phyloP scores from a whole-genome alignment of 2,888 invertebrate species.

The Brachyptera putata region DNA sequence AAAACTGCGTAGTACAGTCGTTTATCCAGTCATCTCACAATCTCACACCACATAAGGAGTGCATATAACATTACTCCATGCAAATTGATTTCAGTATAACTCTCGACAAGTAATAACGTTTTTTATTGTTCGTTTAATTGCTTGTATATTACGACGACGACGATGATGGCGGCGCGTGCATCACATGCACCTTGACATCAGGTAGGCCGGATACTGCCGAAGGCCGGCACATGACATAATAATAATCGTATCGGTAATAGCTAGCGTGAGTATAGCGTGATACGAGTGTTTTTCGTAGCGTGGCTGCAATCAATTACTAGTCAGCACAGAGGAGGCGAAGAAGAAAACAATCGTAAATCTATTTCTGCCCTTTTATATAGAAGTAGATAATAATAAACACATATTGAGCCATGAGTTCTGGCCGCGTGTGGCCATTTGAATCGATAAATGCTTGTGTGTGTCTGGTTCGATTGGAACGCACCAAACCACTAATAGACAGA shows the following conservation, averaged over 20 bases:
- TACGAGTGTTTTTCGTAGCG: neutral
- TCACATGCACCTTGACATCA: conserved; percentile 4
- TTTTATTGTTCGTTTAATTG: conserved; percentile 17
- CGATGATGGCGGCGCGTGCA: neutral
- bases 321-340: neutral
- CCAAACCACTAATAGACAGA: no score
- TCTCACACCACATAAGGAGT: no score
- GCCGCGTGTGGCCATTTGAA: no score
- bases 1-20: no score
- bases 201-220: conserved; percentile 9
- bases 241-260: neutral
- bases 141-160: neutral
- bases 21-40: no score
- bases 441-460: no score
- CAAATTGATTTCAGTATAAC: no score
- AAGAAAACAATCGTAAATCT: conserved; percentile 9
- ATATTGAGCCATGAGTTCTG: no score
- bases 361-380: no score
- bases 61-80: no score
- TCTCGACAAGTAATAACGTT: neutral
- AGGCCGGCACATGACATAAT: conserved; percentile 6
- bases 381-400: no score
- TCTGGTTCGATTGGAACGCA: no score
- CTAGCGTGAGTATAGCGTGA: neutral
- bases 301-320: conserved; percentile 12